Conservation (phyloP, 2,797 vertebrate genomes). For the Bradypus variegatus region DNA sequence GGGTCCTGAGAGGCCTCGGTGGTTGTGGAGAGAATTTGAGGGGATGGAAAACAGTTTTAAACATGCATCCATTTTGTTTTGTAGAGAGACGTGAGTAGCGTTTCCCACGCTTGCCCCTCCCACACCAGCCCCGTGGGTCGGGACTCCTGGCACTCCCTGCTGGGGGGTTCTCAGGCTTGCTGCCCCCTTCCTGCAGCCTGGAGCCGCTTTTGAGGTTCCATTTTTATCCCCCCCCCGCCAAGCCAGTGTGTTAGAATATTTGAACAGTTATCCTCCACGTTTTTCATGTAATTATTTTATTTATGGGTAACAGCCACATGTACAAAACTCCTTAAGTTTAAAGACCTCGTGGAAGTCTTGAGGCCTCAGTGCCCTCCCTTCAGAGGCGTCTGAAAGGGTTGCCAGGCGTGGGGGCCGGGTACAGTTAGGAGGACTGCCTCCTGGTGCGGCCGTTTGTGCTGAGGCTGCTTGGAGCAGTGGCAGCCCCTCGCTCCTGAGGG, state of each 20-base stretch:
- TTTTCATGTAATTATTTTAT: neutral
- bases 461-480: no score
- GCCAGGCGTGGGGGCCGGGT: neutral
- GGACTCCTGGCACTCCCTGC: no score
- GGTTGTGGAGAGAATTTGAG: neutral
- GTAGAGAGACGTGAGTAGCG: no score
- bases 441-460: no score
- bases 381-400: no score
- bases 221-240: fast-evolving
- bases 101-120: neutral
- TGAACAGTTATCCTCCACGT: neutral
- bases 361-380: neutral
- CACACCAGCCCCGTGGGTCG: neutral
- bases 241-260: neutral
- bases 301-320: neutral
- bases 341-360: neutral
- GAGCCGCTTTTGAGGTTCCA: neutral
- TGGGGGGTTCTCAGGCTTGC: neutral
- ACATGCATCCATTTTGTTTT: neutral
- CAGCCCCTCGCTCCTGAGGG: no score
- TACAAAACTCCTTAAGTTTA: neutral
- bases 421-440: no score
- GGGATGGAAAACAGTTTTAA: fast-evolving
- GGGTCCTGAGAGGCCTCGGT: no score
- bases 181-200: neutral